Evolutionary conservation across 2,888 invertebrate genomes (phyloP), one percentile per base, ranked within the genome.

Genomic region (Dugesia japonica): DNA sequence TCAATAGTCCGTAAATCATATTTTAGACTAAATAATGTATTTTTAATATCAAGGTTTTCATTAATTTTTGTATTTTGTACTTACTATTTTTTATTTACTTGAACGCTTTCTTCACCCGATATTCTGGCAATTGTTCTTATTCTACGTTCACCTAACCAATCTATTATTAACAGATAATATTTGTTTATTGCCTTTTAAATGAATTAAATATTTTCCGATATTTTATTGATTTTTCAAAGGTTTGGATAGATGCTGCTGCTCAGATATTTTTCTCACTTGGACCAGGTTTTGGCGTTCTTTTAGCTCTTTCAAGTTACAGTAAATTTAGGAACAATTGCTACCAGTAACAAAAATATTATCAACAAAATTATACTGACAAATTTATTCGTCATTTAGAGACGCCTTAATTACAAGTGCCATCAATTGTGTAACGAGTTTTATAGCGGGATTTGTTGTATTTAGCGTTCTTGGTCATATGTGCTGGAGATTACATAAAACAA

Each of bases 191-290:
- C 42, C 42, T 15, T 42, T 26, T 71, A 31, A 0, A 4, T 0
- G 20, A 72, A n/a, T n/a, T 28, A n/a, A n/a, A 1, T 33, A 27
- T 15, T n/a, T 15, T 42, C n/a, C 42, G 13, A 15, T 71, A 23
- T 9, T 31, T 31, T 31, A 31, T 31, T n/a, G n/a, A n/a, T 15
- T 28, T 72, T 17, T 71, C 77, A 26, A 81, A 91, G 90, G 91
- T 92, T 9, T 93, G 93, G 93, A 90, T 92, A 77, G 92, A 92
- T 83, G 93, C 93, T 0, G 92, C 93, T 0, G 91, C 92, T 0
- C 93, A 93, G 85, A 92, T 92, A 81, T 93, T 93, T 86, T 93
- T 93, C 86, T 92, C 92, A 0, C 86, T 93, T 75, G 93, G 93
- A 20, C 93, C 93, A 0, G 93, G 92, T 0, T 93, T 93, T 82